These are phyloP conservation scores for Lutjanus campechanus DNA, from an alignment of 2,797 vertebrate genomes.

Conservation along the genomic window DNA sequence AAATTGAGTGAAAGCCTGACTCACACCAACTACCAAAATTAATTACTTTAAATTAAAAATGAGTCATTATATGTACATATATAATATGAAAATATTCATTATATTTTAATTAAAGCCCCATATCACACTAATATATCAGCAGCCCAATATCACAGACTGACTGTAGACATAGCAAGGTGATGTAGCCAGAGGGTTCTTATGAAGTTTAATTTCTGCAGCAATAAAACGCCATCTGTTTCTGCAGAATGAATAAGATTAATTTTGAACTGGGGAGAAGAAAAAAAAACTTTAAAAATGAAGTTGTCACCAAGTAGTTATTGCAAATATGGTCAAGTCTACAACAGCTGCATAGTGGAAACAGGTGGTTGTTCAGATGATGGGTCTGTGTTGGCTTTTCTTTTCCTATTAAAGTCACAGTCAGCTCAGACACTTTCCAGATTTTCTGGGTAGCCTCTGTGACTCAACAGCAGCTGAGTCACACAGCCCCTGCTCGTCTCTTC, in stretches of 20 bases:
- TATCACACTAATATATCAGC: constrained; percentile 21
- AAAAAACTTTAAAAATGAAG: not conserved
- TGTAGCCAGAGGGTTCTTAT: not conserved
- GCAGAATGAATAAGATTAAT: not conserved
- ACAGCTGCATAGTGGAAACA: not conserved
- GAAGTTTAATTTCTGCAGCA: constrained; percentile 8
- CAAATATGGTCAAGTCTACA: not conserved
- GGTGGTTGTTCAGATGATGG: not conserved
- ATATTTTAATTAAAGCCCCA: constrained; percentile 34
- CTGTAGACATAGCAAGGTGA: not conserved
- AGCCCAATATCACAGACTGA: not conserved
- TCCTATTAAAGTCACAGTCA: constrained; percentile 1
- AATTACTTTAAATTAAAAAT: not conserved
- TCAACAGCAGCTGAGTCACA: constrained; percentile 28
- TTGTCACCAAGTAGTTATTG: not conserved
- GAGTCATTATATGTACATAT: too few species aligned
- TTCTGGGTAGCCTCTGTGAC: not conserved
- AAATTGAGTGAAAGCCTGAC: not conserved
- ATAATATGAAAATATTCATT: too few species aligned
- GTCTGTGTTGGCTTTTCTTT: not conserved
- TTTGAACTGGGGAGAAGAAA: constrained; percentile 2
- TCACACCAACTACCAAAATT: not conserved
- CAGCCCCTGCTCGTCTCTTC: not conserved
- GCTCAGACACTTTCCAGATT: not conserved
- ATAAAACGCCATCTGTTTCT: constrained; percentile 18